Base-by-base conservation (phyloP, 2,797 vertebrate species). In the Sebastes flavidus region DNA sequence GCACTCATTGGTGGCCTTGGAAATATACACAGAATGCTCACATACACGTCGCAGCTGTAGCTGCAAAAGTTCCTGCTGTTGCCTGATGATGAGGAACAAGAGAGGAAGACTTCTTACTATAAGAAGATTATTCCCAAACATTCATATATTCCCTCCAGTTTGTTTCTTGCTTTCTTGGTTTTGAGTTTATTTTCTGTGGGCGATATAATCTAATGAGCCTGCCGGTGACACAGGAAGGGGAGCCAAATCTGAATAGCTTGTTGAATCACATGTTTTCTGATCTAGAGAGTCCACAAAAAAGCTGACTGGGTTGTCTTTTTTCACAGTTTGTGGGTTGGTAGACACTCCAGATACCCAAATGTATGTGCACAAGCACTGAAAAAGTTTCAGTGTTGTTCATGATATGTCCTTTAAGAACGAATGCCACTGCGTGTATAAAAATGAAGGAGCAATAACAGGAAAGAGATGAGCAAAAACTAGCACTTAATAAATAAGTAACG, bases 1-100 rank as follows among this genome's bases (percentile, higher is more conserved):
- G 11, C 18, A 7, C 46, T 77, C 1, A 75, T 25, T 38, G 27
- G n/a, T 75, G 30, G 29, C 27, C 56, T 30, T 65, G 25, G 32
- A 77, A 59, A 63, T 42, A 49, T 5, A 38, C 59, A 27, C 24
- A 1, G 18, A 30, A 55, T 52, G 49, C 20, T 68, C 20, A 49
- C 11, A 65, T 27, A 42, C 2, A 59, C 1, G 5, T 5, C 29
- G 11, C 18, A 67, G 63, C 32, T 75, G 30, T 32, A 67, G 20
- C 18, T 49, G 46, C 18, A 54, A 54, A 54, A 54, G 25, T 60
- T 66, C 30, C 52, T 72, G 49, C 55, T 76, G 60, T 49, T 60
- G 38, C 22, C 25, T 69, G 71, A 80, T 24, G 70, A 78, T 20
- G 22, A 32, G 22, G 60, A 77, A 75, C 12, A n/a, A 60, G 29